Evolutionary conservation across 1,140 invertebrate species (phyloP).

Genomic region (Nasonia longicornis): DNA sequence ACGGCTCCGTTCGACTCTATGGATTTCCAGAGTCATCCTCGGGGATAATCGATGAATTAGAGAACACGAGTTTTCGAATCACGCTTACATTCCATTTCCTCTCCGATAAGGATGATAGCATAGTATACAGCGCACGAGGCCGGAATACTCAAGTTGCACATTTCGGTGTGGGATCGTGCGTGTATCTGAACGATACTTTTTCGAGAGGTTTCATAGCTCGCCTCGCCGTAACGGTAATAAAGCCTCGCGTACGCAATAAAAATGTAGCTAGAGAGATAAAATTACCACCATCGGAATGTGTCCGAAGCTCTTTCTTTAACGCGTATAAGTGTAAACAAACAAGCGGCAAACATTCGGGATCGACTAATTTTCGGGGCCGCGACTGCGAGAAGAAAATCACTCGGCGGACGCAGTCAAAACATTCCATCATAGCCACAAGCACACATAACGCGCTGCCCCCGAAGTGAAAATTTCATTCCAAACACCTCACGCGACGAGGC

Average conservation of each 20-base stretch:
- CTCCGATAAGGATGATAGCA: no score
- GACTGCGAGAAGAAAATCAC: no score
- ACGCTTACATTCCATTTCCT: no score
- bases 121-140: not conserved
- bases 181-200: not conserved
- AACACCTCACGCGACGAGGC: not conserved
- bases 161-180: not conserved
- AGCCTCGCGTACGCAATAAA: not conserved
- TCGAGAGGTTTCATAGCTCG: not conserved
- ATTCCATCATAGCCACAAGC: no score
- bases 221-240: not conserved
- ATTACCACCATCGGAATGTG: not conserved
- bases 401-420: no score
- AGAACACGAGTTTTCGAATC: no score
- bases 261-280: not conserved
- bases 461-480: conserved; percentile 1
- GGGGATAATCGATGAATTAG: not conserved
- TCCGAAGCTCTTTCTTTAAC: not conserved
- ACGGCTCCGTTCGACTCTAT: not conserved
- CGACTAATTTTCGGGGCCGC: no score
- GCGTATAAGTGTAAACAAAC: no score
- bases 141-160: not conserved
- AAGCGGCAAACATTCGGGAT: no score
- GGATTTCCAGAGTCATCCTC: not conserved
- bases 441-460: not conserved